Evolutionary conservation across 2,888 invertebrate genomes (phyloP), one percentile per base, ranked within the genome.

Genomic region (Drosophila mimetica): DNA sequence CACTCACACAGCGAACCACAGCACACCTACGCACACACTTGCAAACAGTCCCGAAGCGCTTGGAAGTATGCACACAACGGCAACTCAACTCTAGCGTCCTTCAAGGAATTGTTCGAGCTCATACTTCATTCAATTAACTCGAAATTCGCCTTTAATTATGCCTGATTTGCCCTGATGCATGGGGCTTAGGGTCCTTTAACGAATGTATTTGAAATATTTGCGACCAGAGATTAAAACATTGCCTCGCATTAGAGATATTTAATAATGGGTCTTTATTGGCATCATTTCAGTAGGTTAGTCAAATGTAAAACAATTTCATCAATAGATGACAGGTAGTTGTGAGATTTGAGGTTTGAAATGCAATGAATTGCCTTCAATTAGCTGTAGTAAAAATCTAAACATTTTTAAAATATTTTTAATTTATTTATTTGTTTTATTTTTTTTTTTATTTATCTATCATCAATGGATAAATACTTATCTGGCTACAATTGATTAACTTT

Each of bases 111-210:
- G 14, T 20, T 52, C 20, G 18, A 28, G 28, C 52, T 57, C 37
- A 57, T 61, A 22, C 22, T 47, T 51, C 50, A 28, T 67, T 58
- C 44, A 67, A 44, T 57, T 36, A 50, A 66, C 8, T 53, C 13
- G 46, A 22, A 53, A 37, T 30, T 63, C 25, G 46, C n/a, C 13
- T 20, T 63, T 2, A 20, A 46, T 39, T 53, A 53, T 28, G 13
- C 11, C 46, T 14, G 28, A 61, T 32, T 58, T 46, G 20, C 5
- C 16, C 14, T 1, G 11, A 54, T 54, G n/a, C 32, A 42, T 41
- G 7, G 5, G 16, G 32, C 25, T 9, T 41, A 16, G 2, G 28
- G 28, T 22, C 22, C 13, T 20, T 52, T 1, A 30, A 39, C 55
- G 28, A 57, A 30, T 20, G 1, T 0, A 20, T 41, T 41, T 20